Evolutionary conservation across 2,888 invertebrate species (phyloP), one percentile per base, ranked within the genome.

Genomic region (Zelleria hepariella): DNA sequence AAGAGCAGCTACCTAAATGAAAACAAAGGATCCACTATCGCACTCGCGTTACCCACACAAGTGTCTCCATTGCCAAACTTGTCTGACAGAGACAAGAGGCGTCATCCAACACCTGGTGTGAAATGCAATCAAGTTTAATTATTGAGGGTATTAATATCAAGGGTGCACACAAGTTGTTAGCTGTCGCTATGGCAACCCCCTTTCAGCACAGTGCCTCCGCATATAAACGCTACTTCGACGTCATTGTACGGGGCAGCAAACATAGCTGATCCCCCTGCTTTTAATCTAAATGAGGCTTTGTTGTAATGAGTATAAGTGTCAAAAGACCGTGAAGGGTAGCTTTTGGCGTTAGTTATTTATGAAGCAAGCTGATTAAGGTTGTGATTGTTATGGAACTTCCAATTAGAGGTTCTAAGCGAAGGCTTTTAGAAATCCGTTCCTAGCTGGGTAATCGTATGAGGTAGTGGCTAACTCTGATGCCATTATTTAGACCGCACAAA

Each of bases 71-170:
- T 42, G 32, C 15, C 32, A 15, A 15, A 42, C 20, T 49, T 49
- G 18, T 20, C 49, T 49, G 49, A 54, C 54, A 18, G 25, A 24
- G 23, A 18, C 25, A 25, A 32, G 56, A 21, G 56, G 20, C 15
- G 25, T 18, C 55, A 85, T 81, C 85, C 70, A 81, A 78, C 87
- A 88, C 87, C 87, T 88, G 87, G 86, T 80, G 86, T 80, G 87
- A 85, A 87, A 85, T 84, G 86, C 87, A 88, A 88, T 88, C 86
- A 87, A 84, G 86, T 85, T 87, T 87, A 87, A 87, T 88, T 86
- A 88, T 87, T 87, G 80, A 79, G 77, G 81, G 86, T 86, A 88
- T 88, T 88, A 87, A 87, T 88, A 86, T 86, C 86, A 82, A 86
- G 87, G 88, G 88, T 85, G 85, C 82, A 82, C 82, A 82, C 75